A percentile compares a stretch with the other conserved stretches of the same genome.
These are phyloP conservation scores for Microdon myrmicae DNA, from an alignment of 2,888 invertebrate genomes.

Conservation along the genomic window DNA sequence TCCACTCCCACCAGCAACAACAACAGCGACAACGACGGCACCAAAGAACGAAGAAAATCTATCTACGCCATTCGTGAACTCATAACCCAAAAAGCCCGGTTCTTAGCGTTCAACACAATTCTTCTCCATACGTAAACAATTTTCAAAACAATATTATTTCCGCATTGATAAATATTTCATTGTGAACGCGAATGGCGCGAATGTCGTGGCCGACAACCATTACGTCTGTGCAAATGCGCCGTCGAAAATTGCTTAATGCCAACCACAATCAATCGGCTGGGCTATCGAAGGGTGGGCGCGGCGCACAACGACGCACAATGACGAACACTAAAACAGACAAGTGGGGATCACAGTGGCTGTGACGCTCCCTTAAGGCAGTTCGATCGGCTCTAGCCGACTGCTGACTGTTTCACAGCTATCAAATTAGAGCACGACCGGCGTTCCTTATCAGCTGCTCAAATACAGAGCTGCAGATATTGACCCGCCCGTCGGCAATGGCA, in stretches of 20 bases:
- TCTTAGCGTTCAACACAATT: background rate
- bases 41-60: slow-evolving; percentile 25
- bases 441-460: slow-evolving; percentile 47
- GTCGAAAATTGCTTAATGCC: slow-evolving; percentile 1
- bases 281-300: too few species aligned
- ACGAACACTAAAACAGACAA: background rate
- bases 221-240: slow-evolving; percentile 23
- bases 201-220: slow-evolving; percentile 2
- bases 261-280: too few species aligned
- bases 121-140: slow-evolving; percentile 16
- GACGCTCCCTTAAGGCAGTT: slow-evolving; percentile 18
- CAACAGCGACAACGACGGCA: too few species aligned
- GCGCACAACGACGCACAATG: too few species aligned
- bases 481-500: too few species aligned
- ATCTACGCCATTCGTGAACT: slow-evolving; percentile 25
- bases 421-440: slow-evolving; percentile 49
- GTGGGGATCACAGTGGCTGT: too few species aligned
- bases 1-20: background rate
- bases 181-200: slow-evolving; percentile 16
- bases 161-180: slow-evolving; percentile 47
- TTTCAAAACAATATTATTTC: slow-evolving; percentile 30
- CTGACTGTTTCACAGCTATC: slow-evolving; percentile 46
- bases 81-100: slow-evolving; percentile 24
- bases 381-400: slow-evolving; percentile 37
- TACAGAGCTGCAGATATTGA: too few species aligned